Evolutionary conservation across 2,113 vertebrate species (phyloP), one percentile per base, ranked within the genome.

Genomic region (Struthio camelus): DNA sequence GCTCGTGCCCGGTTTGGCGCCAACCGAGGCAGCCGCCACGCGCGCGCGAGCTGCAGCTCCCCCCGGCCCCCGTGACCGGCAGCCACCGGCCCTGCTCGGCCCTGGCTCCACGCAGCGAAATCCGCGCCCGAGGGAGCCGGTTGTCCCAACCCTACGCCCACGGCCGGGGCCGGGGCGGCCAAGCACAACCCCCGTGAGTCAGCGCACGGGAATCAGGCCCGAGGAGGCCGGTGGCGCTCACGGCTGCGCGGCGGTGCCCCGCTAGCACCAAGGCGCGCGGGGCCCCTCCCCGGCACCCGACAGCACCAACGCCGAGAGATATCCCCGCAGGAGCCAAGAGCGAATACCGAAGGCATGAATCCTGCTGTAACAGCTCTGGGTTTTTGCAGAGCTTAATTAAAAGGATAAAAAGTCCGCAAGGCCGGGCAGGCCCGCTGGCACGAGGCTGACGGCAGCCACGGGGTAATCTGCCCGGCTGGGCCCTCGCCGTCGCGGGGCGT

Each of bases 371-470:
- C 93, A 87, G 89, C 93, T 93, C 95, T 1, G 1, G 85, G 91
- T 96, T 95, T 95, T 59, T 95, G 92, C 91, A 95, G 93, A 94
- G 87, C 87, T 94, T 94, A 98, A 97, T 97, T 96, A 96, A 86
- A 89, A 82, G 25, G 46, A 94, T 92, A 85, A 83, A 94, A 75
- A 2, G 0, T 36, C 79, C 70, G 93, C 97, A 97, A 94, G 97
- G 95, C 97, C 0, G 3, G 97, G 95, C 97, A 97, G 89, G 97
- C 61, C 96, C 3, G 0, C 46, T 96, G 97, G 96, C 96, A 95
- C 5, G 3, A 4, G 9, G 75, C 91, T 72, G 87, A 87, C 1
- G 0, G 88, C 59, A 32, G 94, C 1, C 1, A 25, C 0, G 0
- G 46, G 48, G 73, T 2, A 2, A 18, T 62, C 0, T 0, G 38